phyloP scores from a whole-genome alignment of 2,888 invertebrate genomes.

The Drosophila rubida region DNA sequence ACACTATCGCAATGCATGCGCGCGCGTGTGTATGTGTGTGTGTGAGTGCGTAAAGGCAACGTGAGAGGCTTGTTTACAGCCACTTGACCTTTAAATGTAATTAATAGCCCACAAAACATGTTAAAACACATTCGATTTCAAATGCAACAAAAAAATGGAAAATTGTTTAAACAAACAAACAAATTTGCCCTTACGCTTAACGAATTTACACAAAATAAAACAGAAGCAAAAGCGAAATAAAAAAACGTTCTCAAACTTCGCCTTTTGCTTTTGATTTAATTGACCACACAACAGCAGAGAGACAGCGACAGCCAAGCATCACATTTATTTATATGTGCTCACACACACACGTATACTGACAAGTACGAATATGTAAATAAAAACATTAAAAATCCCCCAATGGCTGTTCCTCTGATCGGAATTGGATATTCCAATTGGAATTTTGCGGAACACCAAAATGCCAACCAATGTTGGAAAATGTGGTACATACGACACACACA shows the following conservation, averaged over 20 bases:
- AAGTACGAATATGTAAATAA: slow-evolving; percentile 63
- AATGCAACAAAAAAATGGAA: slow-evolving; percentile 5
- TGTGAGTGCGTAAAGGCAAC: slow-evolving; percentile 51
- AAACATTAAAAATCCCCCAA: slow-evolving; percentile 59
- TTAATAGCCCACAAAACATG: slow-evolving; percentile 70
- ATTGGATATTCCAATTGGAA: slow-evolving; percentile 63
- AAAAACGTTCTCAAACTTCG: slow-evolving; percentile 41
- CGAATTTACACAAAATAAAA: slow-evolving; percentile 26
- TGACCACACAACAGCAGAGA: slow-evolving; percentile 55
- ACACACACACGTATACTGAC: slow-evolving; percentile 10
- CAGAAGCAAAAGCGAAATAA: background rate
- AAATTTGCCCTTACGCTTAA: slow-evolving; percentile 6
- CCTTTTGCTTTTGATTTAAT: slow-evolving; percentile 68
- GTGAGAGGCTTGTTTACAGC: slow-evolving; percentile 65
- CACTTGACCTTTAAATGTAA: slow-evolving; percentile 79
- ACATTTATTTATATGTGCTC: slow-evolving; percentile 52
- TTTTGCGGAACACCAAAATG: slow-evolving; percentile 17
- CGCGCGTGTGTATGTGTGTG: slow-evolving; percentile 7
- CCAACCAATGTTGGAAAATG: slow-evolving; percentile 49
- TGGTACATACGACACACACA: slow-evolving; percentile 22
- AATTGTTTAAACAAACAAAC: slow-evolving; percentile 15
- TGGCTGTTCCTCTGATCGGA: slow-evolving; percentile 24
- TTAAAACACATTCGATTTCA: slow-evolving; percentile 39
- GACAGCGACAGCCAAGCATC: slow-evolving; percentile 47
- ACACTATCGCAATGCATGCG: slow-evolving; percentile 1